These are phyloP conservation scores for Nothoprocta pentlandii DNA, from an alignment of 2,113 vertebrate genomes.

Conservation along the genomic window DNA sequence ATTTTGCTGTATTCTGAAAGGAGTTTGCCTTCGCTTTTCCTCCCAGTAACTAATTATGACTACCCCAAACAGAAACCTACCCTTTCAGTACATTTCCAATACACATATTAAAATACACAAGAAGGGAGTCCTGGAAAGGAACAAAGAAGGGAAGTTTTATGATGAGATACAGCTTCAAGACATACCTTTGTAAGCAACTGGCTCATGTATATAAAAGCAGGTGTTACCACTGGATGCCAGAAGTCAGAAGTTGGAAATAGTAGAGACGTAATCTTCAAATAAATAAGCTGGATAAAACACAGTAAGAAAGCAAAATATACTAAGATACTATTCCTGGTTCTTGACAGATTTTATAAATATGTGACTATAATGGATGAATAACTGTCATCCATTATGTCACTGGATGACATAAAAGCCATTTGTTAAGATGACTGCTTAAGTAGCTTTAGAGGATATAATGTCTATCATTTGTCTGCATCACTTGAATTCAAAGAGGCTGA, in stretches of 20 bases:
- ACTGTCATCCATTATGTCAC: background rate
- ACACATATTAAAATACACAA: background rate
- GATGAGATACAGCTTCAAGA: background rate
- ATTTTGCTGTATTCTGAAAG: background rate
- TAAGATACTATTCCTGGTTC: background rate
- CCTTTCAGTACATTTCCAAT: background rate
- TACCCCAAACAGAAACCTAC: background rate
- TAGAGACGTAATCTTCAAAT: conserved; percentile 88
- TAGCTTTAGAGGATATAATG: background rate
- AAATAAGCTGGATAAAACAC: conserved; percentile 82
- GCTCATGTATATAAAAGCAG: conserved; percentile 89
- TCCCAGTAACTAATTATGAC: background rate
- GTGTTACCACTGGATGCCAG: conserved; percentile 92
- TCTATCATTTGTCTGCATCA: background rate
- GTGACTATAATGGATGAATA: background rate
- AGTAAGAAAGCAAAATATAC: background rate
- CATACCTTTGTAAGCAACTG: conserved; percentile 91
- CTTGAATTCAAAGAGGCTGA: background rate
- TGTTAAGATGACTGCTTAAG: background rate
- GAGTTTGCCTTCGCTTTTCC: background rate
- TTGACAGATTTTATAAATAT: background rate
- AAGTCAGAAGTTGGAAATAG: conserved; percentile 96
- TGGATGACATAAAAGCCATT: background rate
- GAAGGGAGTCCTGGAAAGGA: background rate
- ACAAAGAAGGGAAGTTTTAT: background rate